Base-by-base conservation (phyloP, 2,888 invertebrate genomes). In the Eutolmus rufibarbis region DNA sequence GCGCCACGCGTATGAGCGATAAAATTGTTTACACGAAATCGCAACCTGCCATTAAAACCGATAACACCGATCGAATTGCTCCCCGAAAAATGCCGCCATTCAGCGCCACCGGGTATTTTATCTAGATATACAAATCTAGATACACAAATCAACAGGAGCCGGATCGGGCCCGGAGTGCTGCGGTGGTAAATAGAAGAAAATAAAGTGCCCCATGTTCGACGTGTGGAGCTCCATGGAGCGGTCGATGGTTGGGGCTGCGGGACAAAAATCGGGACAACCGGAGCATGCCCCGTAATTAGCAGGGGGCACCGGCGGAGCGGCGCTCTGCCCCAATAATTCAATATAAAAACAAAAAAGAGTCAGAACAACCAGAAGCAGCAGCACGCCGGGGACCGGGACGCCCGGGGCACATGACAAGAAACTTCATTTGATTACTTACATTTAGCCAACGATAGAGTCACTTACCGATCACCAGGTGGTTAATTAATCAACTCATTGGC, bases 391-490 rank as follows among this genome's bases (percentile, higher is more conserved):
- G 28, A 28, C 23, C 28, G 66, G 23, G 23, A 12, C 66, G 19
- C 66, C 66, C 23, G 56, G 56, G 81, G 40, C 34, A 81, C 34
- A 78, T 78, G 7, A 78, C 43, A 78, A 56, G 56, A 81, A 81
- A 81, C 56, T 51, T n/a, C 81, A 56, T 81, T 81, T 81, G 81
- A 81, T 51, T 81, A 81, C 81, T 81, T 56, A 56, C 81, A 81
- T 81, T 34, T 51, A 81, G 78, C 78, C 34, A 14, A 16, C 81
- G 81, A 81, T 81, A 57, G 81, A 81, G 56, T 81, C 81, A 81
- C 81, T 81, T 81, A 81, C 81, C 31, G 81, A 81, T 81, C 81
- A 81, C 81, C 81, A 81, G 81, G 81, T 81, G 81, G 81, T 81
- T 81, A 81, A 81, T 81, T 81, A 81, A 81, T 81, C 81, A 56